phyloP scores from a whole-genome alignment of 2,888 invertebrate genomes.

The Drosophila vallismaia region DNA sequence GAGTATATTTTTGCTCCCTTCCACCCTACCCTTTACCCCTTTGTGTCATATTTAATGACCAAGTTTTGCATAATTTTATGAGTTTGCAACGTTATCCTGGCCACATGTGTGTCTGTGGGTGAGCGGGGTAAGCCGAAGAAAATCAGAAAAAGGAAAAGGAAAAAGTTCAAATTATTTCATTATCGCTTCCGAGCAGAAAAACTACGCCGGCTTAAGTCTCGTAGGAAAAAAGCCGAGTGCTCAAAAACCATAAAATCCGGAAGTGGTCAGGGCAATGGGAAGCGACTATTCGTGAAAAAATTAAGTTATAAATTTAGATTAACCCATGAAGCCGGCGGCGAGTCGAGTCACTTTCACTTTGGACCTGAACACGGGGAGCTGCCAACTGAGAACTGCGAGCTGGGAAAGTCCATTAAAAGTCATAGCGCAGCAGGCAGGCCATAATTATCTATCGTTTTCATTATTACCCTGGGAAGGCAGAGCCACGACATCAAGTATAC shows the following conservation, averaged over 20 bases:
- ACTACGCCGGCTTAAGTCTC: conserved; percentile 35
- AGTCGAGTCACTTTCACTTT: conserved; percentile 34
- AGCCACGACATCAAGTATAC: conserved; percentile 44
- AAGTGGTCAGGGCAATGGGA: conserved; percentile 25
- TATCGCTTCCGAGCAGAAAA: conserved; percentile 72
- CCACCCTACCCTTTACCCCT: conserved; percentile 1
- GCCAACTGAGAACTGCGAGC: conserved; percentile 7
- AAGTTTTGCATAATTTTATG: conserved; percentile 79
- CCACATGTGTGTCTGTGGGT: conserved; percentile 24
- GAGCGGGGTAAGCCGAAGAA: conserved; percentile 46
- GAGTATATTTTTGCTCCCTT: conserved; percentile 1
- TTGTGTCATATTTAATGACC: conserved; percentile 71
- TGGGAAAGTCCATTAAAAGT: conserved; percentile 75
- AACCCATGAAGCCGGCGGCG: conserved; percentile 56
- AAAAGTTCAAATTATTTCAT: conserved; percentile 80
- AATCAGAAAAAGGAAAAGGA: conserved; percentile 32
- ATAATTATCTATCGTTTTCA: conserved; percentile 78
- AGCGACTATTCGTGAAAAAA: conserved; percentile 60
- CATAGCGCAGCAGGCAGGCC: conserved; percentile 37
- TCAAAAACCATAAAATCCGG: conserved; percentile 53
- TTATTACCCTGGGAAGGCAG: conserved; percentile 53
- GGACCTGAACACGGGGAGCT: neutral
- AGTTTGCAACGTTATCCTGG: conserved; percentile 54
- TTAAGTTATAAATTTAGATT: conserved; percentile 79
- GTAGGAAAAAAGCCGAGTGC: conserved; percentile 24